Base-by-base conservation (phyloP, 2,113 vertebrate genomes). In the Lophotis ruficrista region DNA sequence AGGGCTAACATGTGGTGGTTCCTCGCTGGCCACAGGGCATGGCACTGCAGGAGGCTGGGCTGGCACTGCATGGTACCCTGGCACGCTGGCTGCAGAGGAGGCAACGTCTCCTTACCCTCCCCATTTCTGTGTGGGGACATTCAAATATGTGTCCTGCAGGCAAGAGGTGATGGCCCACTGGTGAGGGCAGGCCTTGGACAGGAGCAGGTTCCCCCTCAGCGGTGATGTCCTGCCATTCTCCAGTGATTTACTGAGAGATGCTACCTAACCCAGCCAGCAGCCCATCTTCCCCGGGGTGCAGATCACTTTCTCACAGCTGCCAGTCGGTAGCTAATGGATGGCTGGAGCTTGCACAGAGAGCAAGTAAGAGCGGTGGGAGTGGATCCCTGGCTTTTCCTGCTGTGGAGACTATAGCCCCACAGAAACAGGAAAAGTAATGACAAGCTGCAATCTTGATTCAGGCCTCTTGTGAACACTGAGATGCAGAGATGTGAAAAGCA, bases 71-170 rank as follows among this genome's bases (percentile, higher is more conserved):
- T 60, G 12, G 17, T 51, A 75, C 13, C 15, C 4, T 35, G 41
- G 18, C 4, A 7, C 4, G 20, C 13, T 1, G 2, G 8, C 71
- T 76, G 21, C 0, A 0, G 28, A 78, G 41, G 27, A 48, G 33
- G 9, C 8, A 50, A 19, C 1, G 1, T 35, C 23, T 61, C 25
- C 43, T 71, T 35, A 12, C 13, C 7, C 15, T 14, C 87, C 24
- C 43, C 27, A 2, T 58, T 83, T 86, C 38, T 73, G 3, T 31
- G 31, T 22, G 41, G 20, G 35, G 54, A 37, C 2, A 54, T 83
- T 22, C 17, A 86, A 47, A 35, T 1, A 0, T 6, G 6, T 56
- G 8, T 41, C 22, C 41, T 66, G 12, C 25, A 58, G 50, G 28
- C 47, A 69, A 93, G 64, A 50, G 22, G 15, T 50, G 33, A 33